Base-by-base conservation (phyloP, 2,888 invertebrate genomes). In the Cenopis cana region DNA sequence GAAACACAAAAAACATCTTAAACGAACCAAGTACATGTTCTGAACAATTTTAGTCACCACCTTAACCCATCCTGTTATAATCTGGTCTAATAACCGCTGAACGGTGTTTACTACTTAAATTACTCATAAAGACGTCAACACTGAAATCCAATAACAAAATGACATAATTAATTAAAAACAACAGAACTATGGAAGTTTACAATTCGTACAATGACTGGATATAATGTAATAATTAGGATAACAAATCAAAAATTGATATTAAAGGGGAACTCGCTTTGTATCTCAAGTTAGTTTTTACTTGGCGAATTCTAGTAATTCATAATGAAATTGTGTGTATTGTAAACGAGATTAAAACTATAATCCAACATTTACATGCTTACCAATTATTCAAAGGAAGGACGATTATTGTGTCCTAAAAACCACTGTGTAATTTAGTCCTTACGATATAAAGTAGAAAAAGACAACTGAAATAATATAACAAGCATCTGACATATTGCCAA, bases 131-230 rank as follows among this genome's bases (percentile, higher is more conserved):
- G 29, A 65, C 59, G 65, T 65, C 69, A 59, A 33, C 1, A 54
- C 18, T 41, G 4, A 64, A 29, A 69, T 65, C 59, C 65, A 70
- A 70, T 52, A 70, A 70, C 57, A 70, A 9, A 52, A 59, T 65
- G 55, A 49, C 49, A 62, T 55, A 54, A 61, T 46, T 3, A n/a
- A 14, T 17, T 17, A 24, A 54, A 38, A 64, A 54, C n/a, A 54
- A 64, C 38, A 38, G 38, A 10, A 36, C 36, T 11, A 14, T 60
- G 11, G 17, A 46, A n/a, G 24, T 29, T n/a, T 17, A 14, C 46
- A 49, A 24, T 29, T 24, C 5, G 1, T 38, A 54, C 18, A 2
- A 50, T 29, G 18, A 18, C 8, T 54, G 55, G 12, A 24, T 24
- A 4, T 3, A 24, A 24, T 24, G 24, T 24, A 24, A 24, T 24